Conservation (phyloP, 2,797 vertebrate genomes). For the Holocentrus rufus region DNA sequence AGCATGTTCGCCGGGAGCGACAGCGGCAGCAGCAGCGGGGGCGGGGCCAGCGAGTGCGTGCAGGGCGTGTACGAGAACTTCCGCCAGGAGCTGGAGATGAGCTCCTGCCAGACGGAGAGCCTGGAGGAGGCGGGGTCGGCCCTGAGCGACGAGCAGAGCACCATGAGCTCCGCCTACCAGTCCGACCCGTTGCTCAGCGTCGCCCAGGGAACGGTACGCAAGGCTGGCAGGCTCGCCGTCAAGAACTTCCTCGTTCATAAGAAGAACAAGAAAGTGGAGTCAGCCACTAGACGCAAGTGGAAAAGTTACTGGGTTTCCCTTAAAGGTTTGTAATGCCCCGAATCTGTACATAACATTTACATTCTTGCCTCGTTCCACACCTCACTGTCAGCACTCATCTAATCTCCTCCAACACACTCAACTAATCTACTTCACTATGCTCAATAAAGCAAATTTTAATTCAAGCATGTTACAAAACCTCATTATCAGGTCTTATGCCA, state of each 20-base stretch:
- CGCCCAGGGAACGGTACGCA: constrained; percentile 92
- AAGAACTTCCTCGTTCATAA: constrained; percentile 98
- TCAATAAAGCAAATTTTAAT: constrained; percentile 22
- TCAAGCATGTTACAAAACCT: constrained; percentile 13
- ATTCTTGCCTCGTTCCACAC: background rate
- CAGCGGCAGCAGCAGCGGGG: constrained; percentile 90
- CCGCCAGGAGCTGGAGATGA: constrained; percentile 90
- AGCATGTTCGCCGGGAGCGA: constrained; percentile 91
- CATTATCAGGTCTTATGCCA: constrained; percentile 14
- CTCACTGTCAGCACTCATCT: background rate
- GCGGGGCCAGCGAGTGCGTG: constrained; percentile 79
- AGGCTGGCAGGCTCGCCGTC: constrained; percentile 89
- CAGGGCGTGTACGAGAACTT: constrained; percentile 96
- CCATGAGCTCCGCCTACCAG: constrained; percentile 91
- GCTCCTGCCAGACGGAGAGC: constrained; percentile 78
- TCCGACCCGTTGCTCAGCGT: constrained; percentile 88
- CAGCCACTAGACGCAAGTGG: constrained; percentile 94
- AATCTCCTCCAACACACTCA: background rate
- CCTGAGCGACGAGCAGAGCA: constrained; percentile 94
- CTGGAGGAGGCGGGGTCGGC: constrained; percentile 92
- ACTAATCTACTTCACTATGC: background rate
- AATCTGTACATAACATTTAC: constrained; percentile 14
- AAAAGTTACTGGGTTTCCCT: constrained; percentile 98
- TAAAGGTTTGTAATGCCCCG: constrained; percentile 85
- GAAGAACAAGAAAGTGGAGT: constrained; percentile 97